A percentile compares a stretch with the other conserved stretches of the same genome.
Conservation (phyloP, 2,113 vertebrate species). For the Passer domesticus region DNA sequence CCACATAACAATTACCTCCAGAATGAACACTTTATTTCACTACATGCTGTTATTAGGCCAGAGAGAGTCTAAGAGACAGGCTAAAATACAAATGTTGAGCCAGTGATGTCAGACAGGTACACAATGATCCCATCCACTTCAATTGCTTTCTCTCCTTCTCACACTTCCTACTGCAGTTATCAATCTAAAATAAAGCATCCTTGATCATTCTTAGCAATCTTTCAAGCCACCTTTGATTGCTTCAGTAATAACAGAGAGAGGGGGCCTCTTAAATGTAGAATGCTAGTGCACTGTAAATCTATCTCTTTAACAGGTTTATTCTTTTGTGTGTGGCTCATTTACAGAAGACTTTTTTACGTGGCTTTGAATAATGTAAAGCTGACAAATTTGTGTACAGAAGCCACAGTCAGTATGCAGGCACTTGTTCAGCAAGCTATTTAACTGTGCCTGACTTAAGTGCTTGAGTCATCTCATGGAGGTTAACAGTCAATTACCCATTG, state of each 20-base stretch:
- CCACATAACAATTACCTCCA: slow-evolving; percentile 79
- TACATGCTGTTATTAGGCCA: slow-evolving; percentile 72
- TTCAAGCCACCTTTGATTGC: slow-evolving; percentile 43
- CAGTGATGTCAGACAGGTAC: slow-evolving; percentile 38
- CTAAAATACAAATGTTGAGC: slow-evolving; percentile 73
- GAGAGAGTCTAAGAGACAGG: slow-evolving; percentile 60
- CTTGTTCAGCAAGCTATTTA: not conserved
- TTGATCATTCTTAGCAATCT: slow-evolving; percentile 66
- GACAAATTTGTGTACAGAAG: slow-evolving; percentile 6
- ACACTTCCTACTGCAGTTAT: slow-evolving; percentile 21
- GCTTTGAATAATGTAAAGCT: not conserved
- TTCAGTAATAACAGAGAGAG: slow-evolving; percentile 3
- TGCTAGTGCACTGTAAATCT: slow-evolving; percentile 19
- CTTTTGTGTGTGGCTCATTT: slow-evolving; percentile 35
- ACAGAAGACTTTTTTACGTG: not conserved
- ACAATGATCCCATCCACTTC: not conserved
- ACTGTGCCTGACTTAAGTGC: not conserved
- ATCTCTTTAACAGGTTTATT: slow-evolving; percentile 9
- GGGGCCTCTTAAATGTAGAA: slow-evolving; percentile 39
- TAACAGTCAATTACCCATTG: slow-evolving; percentile 19
- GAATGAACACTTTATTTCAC: slow-evolving; percentile 76
- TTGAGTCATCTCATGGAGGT: not conserved
- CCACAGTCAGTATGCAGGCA: not conserved
- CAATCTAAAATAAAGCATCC: slow-evolving; percentile 63
- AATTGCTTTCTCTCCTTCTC: not conserved